Base-by-base conservation (phyloP, 2,888 invertebrate species). In the Andrena bicolor region DNA sequence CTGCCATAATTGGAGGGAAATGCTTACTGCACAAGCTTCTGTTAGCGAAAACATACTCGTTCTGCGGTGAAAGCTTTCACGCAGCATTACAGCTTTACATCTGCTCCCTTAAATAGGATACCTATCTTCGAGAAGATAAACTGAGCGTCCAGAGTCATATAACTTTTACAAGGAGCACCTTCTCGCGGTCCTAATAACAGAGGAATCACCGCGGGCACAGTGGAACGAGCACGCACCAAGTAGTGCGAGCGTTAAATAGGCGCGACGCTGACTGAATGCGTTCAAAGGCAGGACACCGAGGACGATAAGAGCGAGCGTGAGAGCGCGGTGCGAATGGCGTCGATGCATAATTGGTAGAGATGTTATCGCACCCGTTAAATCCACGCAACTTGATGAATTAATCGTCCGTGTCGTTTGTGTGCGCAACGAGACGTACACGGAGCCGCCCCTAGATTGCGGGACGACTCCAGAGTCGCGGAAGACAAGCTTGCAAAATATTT, bases 331-430 rank as follows among this genome's bases (percentile, higher is more conserved):
- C 51, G 35, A 49, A 77, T 30, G 41, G 63, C 58, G 84, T 74
- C 71, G 63, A 68, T 68, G 83, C 41, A 69, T 71, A 80, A 82
- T 80, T 74, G 70, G 66, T 56, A 30, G 49, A 53, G 49, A 41
- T 49, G 64, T 48, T 41, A 32, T 53, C 26, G 64, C 26, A 48
- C 26, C n/a, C 8, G 61, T 72, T 61, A 60, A 66, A 68, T 10
- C 28, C 16, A 26, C 28, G 60, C 16, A 61, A 61, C 1, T 10
- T 30, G 41, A 63, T 41, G 64, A 78, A 78, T 80, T 80, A 71
- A 64, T 41, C 20, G 30, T n/a, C 28, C 26, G 26, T 35, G 48
- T 49, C 13, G 61, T 49, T 23, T 64, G 41, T 64, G 63, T 8
- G 2, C 32, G 48, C 30, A 64, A 69, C 64, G 28, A 60, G 28